A percentile compares a stretch with the other conserved stretches of the same genome.
Conservation (phyloP, 2,113 vertebrate genomes). For the Calidris pugnax region DNA sequence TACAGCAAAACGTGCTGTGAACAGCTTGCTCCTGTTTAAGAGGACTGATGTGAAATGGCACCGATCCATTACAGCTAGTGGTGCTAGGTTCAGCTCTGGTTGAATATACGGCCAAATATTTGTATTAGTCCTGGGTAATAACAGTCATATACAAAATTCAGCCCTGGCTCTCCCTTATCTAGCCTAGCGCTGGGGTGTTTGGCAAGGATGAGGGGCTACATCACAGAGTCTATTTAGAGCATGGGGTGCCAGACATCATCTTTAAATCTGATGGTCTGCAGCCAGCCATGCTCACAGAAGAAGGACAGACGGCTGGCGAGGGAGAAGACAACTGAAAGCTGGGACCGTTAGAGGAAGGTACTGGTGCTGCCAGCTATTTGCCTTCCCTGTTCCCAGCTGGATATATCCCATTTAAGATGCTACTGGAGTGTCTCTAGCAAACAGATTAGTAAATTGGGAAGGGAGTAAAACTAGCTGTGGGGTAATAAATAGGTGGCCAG, state of each 20-base stretch:
- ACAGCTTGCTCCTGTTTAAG: conserved; percentile 9
- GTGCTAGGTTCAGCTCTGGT: neutral
- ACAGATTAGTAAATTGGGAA: neutral
- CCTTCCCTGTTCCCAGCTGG: neutral
- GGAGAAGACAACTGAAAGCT: conserved; percentile 29
- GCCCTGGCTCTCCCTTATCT: neutral
- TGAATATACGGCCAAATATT: neutral
- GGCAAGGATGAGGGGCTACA: conserved; percentile 3
- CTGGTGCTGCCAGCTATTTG: conserved; percentile 9
- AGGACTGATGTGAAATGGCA: conserved; percentile 4
- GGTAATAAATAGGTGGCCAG: neutral
- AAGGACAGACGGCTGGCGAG: conserved; percentile 3
- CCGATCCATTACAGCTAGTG: neutral
- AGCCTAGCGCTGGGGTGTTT: neutral
- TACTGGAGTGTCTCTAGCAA: neutral
- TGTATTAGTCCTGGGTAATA: neutral
- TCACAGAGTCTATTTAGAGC: conserved; percentile 29
- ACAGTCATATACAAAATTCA: neutral
- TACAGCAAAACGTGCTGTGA: neutral
- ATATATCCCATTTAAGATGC: neutral
- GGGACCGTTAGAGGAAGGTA: neutral
- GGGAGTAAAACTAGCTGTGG: neutral
- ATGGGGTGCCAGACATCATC: conserved; percentile 7
- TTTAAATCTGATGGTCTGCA: neutral
- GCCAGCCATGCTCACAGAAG: neutral